These are phyloP conservation scores for Pocillopora damicornis DNA, from an alignment of 64 coral and sea anemone species.

Conservation along the genomic window DNA sequence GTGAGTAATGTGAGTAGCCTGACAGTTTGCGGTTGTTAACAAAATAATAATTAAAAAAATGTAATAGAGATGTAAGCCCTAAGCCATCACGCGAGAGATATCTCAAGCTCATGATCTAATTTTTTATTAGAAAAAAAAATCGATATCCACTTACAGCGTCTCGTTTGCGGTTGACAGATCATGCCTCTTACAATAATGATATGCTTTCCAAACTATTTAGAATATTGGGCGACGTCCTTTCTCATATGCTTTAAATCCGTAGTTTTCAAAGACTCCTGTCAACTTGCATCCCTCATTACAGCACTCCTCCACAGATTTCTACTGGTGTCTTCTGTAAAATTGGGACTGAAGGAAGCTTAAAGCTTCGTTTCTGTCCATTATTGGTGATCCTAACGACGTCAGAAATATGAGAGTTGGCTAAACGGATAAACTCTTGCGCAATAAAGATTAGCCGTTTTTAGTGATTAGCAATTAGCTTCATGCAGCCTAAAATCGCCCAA, in stretches of 20 bases:
- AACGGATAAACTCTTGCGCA: neutral
- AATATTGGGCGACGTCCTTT: neutral
- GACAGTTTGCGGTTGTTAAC: too few relatives aligned
- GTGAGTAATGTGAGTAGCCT: too few relatives aligned
- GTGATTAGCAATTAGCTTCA: neutral
- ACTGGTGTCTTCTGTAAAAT: neutral
- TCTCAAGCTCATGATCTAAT: neutral
- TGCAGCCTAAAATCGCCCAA: too few relatives aligned
- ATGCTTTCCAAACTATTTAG: neutral
- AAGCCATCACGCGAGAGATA: neutral
- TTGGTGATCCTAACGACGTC: neutral
- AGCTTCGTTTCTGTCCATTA: constrained; percentile 2
- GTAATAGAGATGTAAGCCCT: neutral
- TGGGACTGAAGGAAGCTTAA: constrained; percentile 5
- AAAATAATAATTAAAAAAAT: too few relatives aligned
- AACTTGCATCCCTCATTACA: constrained; percentile 37
- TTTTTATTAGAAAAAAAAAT: neutral
- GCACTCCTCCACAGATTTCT: constrained; percentile 48
- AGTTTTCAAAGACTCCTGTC: constrained; percentile 32
- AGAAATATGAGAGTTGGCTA: neutral
- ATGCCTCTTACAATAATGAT: neutral
- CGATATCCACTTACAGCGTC: neutral
- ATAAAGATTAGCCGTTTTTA: neutral
- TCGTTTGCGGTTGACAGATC: neutral
- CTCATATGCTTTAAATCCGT: neutral